Conservation (phyloP, 1,140 invertebrate genomes). For the Drosophila navojoa region DNA sequence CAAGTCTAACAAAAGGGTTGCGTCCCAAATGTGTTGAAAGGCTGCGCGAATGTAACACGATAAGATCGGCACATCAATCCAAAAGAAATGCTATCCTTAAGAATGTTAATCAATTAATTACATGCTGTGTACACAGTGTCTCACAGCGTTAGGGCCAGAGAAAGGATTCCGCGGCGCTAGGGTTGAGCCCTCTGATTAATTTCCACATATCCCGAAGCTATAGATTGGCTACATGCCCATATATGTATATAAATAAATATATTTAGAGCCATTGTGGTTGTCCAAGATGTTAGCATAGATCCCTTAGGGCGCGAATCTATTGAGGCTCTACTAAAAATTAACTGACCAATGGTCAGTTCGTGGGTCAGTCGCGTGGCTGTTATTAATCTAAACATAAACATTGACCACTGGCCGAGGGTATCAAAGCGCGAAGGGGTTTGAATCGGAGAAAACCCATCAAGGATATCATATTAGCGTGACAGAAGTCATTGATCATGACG, state of each 20-base stretch:
- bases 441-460: not conserved
- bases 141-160: not conserved
- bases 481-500: conserved; percentile 36
- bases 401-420: conserved; percentile 54
- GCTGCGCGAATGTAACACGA: conserved; percentile 70
- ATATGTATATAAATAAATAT: not conserved
- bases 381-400: conserved; percentile 78
- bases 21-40: conserved; percentile 55
- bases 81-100: conserved; percentile 70
- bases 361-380: conserved; percentile 67
- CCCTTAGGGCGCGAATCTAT: not conserved
- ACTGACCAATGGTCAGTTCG: conserved; percentile 72
- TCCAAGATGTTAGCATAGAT: conserved; percentile 22
- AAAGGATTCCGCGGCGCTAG: conserved; percentile 56
- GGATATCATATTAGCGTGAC: conserved; percentile 7
- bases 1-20: conserved; percentile 62
- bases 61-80: conserved; percentile 77
- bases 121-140: conserved; percentile 60
- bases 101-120: conserved; percentile 82
- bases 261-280: conserved; percentile 29
- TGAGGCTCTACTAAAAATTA: conserved; percentile 42
- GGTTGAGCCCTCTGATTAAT: conserved; percentile 67
- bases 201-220: conserved; percentile 54
- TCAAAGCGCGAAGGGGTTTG: conserved; percentile 22
- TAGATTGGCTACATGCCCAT: conserved; percentile 58